Base-by-base conservation (phyloP, 1,140 invertebrate genomes). In the Lepidurus apus region DNA sequence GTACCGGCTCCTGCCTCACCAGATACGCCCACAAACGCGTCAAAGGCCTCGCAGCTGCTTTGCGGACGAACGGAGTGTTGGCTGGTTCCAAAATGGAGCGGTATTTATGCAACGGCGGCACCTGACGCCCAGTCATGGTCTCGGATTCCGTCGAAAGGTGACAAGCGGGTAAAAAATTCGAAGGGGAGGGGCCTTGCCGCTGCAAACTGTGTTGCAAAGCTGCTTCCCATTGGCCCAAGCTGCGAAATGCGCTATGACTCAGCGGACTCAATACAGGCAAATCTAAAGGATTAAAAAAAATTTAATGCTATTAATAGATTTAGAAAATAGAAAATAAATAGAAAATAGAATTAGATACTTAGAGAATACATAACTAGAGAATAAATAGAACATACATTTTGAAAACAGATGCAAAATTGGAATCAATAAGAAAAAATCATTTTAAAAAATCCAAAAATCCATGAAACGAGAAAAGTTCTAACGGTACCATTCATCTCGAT, bases 21-120 rank as follows among this genome's bases (percentile, higher is more conserved):
- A 99, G 87, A 84, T 92, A 98, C 84, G 91, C 92, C 98, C 98
- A 99, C 1, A 99, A 86, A 24, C 97, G 89, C 80, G 94, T 91
- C 0, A 92, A 92, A 75, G 77, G 79, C 77, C 75, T 42, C 21
- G 77, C 65, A 13, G 74, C 42, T 76, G 42, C 47, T 79, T 77
- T 74, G 4, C 45, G 43, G 9, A 47, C 88, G 85, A 99, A 99
- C 43, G 98, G 98, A 6, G 97, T 98, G 84, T 99, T 99, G 78
- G 92, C 90, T 82, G 93, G 93, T 82, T 98, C 95, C 53, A 99
- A 85, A 7, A 99, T 86, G 81, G 92, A 91, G 82, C 94, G 90
- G 86, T 98, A 99, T 86, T 98, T 99, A 81, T 95, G 91, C 81
- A 96, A 93, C 24, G 95, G 91, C 45, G 95, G 92, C 21, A n/a